These are phyloP conservation scores for Thelaira solivaga DNA, from an alignment of 2,888 invertebrate genomes.

Conservation along the genomic window DNA sequence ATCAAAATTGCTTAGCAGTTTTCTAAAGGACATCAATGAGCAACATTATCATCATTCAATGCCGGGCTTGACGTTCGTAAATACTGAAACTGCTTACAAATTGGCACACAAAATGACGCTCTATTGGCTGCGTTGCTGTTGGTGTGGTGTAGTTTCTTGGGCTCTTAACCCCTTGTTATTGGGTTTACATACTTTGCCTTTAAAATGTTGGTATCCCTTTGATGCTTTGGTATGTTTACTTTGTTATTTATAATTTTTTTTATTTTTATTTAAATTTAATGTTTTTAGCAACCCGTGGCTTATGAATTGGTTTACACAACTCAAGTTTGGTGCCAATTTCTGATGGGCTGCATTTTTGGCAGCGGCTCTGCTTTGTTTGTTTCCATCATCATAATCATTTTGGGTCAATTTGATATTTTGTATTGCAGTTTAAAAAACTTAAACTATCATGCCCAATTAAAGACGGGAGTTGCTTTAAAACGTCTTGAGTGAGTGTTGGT, in stretches of 20 bases:
- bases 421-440: constrained; percentile 75
- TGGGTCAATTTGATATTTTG: constrained; percentile 74
- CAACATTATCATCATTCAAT: constrained; percentile 72
- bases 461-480: constrained; percentile 62
- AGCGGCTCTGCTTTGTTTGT: constrained; percentile 74
- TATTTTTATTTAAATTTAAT: background rate
- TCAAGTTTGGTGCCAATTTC: constrained; percentile 72
- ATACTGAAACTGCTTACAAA: constrained; percentile 61
- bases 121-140: constrained; percentile 68
- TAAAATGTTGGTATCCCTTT: constrained; percentile 75
- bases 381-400: constrained; percentile 66
- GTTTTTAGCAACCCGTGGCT: constrained; percentile 62
- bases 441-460: constrained; percentile 68
- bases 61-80: constrained; percentile 72
- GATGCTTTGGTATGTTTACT: constrained; percentile 67
- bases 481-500: constrained; percentile 68
- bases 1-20: constrained; percentile 59
- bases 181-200: constrained; percentile 67
- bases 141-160: constrained; percentile 69
- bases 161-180: constrained; percentile 69
- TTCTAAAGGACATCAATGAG: constrained; percentile 66
- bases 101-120: constrained; percentile 63
- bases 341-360: constrained; percentile 66
- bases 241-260: background rate
- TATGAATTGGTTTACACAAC: constrained; percentile 67